Conservation (phyloP, 1,140 invertebrate genomes). For the Rhopalosiphum padi region DNA sequence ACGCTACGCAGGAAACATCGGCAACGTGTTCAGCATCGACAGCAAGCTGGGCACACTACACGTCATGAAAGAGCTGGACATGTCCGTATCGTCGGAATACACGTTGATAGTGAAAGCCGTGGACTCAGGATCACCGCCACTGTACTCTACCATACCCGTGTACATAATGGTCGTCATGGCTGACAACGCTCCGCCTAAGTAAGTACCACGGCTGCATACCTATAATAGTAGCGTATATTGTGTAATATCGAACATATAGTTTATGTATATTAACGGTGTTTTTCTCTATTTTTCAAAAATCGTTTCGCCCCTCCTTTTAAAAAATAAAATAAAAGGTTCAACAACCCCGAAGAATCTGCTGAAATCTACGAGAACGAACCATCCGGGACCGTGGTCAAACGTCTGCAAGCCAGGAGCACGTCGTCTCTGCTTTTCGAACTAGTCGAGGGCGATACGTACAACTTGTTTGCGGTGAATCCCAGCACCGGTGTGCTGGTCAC, state of each 20-base stretch:
- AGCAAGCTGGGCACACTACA: constrained; percentile 77
- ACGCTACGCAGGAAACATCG: constrained; percentile 76
- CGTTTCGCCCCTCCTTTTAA: not conserved
- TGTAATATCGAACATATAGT: not conserved
- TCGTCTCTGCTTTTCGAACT: constrained; percentile 85
- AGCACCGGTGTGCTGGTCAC: constrained; percentile 82
- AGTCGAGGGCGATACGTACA: constrained; percentile 75
- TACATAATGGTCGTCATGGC: constrained; percentile 88
- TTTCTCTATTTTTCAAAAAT: constrained; percentile 25
- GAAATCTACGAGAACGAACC: constrained; percentile 87
- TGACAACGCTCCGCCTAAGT: constrained; percentile 84
- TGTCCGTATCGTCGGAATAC: constrained; percentile 76
- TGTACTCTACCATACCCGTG: constrained; percentile 80
- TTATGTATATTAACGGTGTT: constrained; percentile 1
- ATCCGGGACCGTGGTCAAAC: constrained; percentile 77
- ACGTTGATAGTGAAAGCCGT: constrained; percentile 82
- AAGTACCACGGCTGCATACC: not conserved
- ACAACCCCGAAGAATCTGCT: constrained; percentile 70
- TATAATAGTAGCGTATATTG: not conserved
- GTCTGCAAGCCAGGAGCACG: constrained; percentile 78
- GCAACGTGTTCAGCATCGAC: constrained; percentile 83
- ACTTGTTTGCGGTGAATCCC: constrained; percentile 82
- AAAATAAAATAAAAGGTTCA: constrained; percentile 66
- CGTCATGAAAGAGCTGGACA: constrained; percentile 77
- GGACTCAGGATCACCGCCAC: constrained; percentile 78